Conservation (phyloP, 2,888 invertebrate genomes). For the Melinopterus prodromus region DNA sequence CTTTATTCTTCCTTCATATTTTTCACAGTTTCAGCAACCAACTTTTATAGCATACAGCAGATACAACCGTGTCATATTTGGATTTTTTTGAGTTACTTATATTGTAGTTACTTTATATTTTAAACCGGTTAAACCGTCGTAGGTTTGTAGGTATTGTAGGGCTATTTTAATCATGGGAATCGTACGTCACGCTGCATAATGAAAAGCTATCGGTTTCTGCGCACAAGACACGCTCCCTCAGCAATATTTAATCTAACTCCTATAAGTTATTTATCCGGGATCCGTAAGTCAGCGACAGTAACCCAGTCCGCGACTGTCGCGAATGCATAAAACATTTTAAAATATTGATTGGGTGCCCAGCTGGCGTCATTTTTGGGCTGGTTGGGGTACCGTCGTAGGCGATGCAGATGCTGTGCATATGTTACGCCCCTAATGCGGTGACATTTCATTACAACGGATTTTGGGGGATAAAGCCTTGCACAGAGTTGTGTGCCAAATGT, state of each 20-base stretch:
- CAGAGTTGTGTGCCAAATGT: background rate
- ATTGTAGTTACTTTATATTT: too few relatives aligned
- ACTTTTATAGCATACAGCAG: too few relatives aligned
- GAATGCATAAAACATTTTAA: background rate
- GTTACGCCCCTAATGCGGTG: background rate
- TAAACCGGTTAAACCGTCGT: too few relatives aligned
- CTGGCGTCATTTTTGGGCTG: background rate
- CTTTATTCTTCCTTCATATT: too few relatives aligned
- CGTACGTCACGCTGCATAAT: too few relatives aligned
- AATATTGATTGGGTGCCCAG: background rate
- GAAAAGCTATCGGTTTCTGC: background rate
- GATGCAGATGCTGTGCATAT: conserved; percentile 4
- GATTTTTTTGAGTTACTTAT: too few relatives aligned
- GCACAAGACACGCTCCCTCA: background rate
- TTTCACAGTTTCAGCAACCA: too few relatives aligned
- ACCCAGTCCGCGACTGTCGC: background rate
- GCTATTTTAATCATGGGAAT: too few relatives aligned
- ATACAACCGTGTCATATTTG: too few relatives aligned
- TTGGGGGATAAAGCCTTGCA: background rate
- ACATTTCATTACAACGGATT: background rate
- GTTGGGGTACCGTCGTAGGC: background rate
- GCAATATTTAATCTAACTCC: background rate
- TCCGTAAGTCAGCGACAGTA: background rate
- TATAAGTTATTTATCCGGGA: background rate
- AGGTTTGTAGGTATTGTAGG: too few relatives aligned